Evolutionary conservation across 37 sponge, comb jelly and placozoan species (phyloP).

Genomic region (Cladorhizidae sp.): DNA sequence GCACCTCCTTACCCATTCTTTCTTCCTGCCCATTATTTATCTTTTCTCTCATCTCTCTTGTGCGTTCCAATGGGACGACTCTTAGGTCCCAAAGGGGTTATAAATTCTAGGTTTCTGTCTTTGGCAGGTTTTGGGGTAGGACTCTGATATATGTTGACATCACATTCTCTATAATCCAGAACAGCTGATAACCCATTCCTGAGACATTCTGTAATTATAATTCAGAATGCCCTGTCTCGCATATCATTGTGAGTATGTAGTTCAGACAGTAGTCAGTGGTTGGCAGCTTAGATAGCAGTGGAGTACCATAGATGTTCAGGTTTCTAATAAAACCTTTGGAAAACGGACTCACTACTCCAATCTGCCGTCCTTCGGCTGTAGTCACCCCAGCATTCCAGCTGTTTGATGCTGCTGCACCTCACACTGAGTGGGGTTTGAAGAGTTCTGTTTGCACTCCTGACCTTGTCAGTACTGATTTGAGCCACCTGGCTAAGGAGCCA

Average conservation of each 20-base stretch:
- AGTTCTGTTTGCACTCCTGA: slow-evolving; percentile 38
- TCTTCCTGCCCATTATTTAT: too few species aligned
- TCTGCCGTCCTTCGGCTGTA: slow-evolving; percentile 41
- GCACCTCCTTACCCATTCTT: too few species aligned
- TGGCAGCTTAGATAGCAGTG: slow-evolving; percentile 44
- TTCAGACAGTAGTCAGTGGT: neutral
- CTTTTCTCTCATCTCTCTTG: too few species aligned
- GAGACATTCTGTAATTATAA: too few species aligned
- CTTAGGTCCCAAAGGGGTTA: too few species aligned
- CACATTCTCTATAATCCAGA: too few species aligned
- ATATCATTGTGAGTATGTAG: slow-evolving; percentile 45
- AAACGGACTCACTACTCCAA: slow-evolving; percentile 41
- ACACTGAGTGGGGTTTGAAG: neutral
- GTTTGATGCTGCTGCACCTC: slow-evolving; percentile 7
- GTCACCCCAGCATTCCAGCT: slow-evolving; percentile 22
- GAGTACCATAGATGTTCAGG: slow-evolving; percentile 10
- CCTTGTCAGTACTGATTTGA: slow-evolving; percentile 22
- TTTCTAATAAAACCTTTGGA: slow-evolving; percentile 50
- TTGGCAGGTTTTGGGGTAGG: slow-evolving; percentile 9
- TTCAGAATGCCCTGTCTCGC: too few species aligned
- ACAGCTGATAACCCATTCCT: slow-evolving; percentile 31
- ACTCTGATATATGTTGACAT: slow-evolving; percentile 38
- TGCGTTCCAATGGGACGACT: too few species aligned
- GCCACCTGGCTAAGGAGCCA: slow-evolving; percentile 46
- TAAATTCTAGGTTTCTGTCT: neutral